Percentiles rank a stretch among this genome's conserved stretches.
phyloP scores from a whole-genome alignment of 2,888 invertebrate species.

The Eupithecia exiguata region DNA sequence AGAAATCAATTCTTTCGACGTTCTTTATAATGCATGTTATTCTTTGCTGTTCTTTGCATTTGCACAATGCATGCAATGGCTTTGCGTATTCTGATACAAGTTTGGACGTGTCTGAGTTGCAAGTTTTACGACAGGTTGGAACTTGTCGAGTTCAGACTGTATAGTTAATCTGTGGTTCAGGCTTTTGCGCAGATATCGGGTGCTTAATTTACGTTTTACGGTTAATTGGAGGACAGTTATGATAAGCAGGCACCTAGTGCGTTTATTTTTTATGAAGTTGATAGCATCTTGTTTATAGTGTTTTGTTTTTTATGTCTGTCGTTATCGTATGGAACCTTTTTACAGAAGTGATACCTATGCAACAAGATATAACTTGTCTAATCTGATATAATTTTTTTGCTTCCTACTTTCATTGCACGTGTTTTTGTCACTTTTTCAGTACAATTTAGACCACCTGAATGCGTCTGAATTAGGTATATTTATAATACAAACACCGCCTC shows the following conservation, averaged over 20 bases:
- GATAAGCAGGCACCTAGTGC: neutral
- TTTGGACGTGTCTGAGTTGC: conserved; percentile 57
- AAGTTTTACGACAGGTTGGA: conserved; percentile 65
- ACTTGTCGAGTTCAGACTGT: conserved; percentile 56
- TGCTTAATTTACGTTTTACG: conserved; percentile 9
- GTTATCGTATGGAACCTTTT: neutral
- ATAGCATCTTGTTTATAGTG: conserved; percentile 2
- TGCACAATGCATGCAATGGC: conserved; percentile 44
- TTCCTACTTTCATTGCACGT: neutral
- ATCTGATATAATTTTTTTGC: neutral
- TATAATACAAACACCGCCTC: too few species aligned
- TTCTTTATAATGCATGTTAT: conserved; percentile 41
- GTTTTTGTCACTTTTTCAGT: neutral
- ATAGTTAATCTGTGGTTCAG: conserved; percentile 24
- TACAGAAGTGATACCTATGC: neutral
- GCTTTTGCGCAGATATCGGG: conserved; percentile 28
- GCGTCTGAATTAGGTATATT: neutral
- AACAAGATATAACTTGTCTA: conserved; percentile 7
- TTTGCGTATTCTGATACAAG: conserved; percentile 49
- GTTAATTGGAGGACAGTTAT: conserved; percentile 1
- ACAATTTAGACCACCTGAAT: neutral
- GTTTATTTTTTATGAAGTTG: conserved; percentile 9
- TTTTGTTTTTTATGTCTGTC: neutral
- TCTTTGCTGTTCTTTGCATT: conserved; percentile 38
- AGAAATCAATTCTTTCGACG: conserved; percentile 39